A percentile compares a stretch with the other conserved stretches of the same genome.
Conservation (phyloP, 2,113 vertebrate genomes). For the Sciurus niger region DNA sequence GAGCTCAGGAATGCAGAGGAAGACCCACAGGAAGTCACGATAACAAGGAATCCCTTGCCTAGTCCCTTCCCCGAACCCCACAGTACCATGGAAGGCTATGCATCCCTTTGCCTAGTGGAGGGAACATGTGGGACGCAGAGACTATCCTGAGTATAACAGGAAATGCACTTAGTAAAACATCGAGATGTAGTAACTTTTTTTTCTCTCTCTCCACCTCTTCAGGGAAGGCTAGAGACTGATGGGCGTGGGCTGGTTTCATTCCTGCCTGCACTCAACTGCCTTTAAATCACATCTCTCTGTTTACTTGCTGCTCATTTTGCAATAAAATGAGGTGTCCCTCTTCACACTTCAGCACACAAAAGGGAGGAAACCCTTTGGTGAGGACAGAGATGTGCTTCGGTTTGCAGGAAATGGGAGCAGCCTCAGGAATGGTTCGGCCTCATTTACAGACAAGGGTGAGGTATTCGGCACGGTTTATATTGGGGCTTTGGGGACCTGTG, state of each 20-base stretch:
- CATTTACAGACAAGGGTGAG: conserved; percentile 10
- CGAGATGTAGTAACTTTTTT: neutral
- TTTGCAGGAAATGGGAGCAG: neutral
- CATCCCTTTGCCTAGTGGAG: neutral
- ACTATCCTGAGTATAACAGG: neutral
- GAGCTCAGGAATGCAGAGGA: neutral
- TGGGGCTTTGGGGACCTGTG: neutral
- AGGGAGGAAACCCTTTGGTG: neutral
- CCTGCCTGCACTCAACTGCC: neutral
- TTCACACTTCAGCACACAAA: neutral
- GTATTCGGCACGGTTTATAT: neutral
- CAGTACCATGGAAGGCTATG: neutral
- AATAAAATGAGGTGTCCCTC: conserved; percentile 13
- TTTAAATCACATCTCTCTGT: conserved; percentile 38
- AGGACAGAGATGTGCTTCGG: neutral
- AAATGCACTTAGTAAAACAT: neutral
- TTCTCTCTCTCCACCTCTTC: neutral
- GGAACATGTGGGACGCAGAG: neutral
- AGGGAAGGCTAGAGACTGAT: neutral
- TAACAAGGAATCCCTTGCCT: neutral
- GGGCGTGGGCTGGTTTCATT: neutral
- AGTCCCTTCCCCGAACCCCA: neutral
- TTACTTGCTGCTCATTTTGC: conserved; percentile 48
- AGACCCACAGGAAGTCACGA: neutral
- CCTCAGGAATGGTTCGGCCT: conserved; percentile 6